Evolutionary conservation across 2,888 invertebrate species (phyloP).

Genomic region (Tridacna crocea): DNA sequence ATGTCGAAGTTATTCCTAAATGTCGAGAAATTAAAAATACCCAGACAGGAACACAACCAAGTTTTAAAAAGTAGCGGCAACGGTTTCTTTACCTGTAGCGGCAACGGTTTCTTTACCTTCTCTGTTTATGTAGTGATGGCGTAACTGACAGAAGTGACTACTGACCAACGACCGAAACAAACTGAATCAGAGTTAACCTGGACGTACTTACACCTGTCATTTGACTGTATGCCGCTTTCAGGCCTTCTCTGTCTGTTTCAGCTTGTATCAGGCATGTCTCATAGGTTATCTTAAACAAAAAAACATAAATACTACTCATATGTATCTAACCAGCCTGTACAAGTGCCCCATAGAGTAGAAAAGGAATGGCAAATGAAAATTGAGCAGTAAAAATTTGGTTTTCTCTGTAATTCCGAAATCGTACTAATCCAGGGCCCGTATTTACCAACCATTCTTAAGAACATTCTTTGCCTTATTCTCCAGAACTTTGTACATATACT

Average conservation of each 20-base stretch:
- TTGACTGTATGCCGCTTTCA: background rate
- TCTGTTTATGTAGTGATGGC: too few species aligned
- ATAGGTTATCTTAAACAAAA: background rate
- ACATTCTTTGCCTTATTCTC: too few species aligned
- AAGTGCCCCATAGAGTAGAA: too few species aligned
- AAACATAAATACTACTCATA: too few species aligned
- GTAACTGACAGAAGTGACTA: background rate
- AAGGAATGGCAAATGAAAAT: background rate
- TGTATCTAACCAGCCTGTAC: too few species aligned
- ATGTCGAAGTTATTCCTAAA: too few species aligned
- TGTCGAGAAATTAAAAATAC: too few species aligned
- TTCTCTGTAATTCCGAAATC: background rate
- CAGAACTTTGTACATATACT: too few species aligned
- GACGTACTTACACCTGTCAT: background rate
- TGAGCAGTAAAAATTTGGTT: background rate
- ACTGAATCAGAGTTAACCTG: background rate
- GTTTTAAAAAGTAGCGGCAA: background rate
- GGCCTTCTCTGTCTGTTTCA: background rate
- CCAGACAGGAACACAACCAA: background rate
- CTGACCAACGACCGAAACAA: background rate
- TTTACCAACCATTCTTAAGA: too few species aligned
- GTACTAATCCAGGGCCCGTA: too few species aligned
- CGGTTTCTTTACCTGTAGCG: background rate
- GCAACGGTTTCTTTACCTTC: background rate
- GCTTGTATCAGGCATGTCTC: background rate